Evolutionary conservation across 2,113 vertebrate species (phyloP).

Genomic region (Empidonax traillii): DNA sequence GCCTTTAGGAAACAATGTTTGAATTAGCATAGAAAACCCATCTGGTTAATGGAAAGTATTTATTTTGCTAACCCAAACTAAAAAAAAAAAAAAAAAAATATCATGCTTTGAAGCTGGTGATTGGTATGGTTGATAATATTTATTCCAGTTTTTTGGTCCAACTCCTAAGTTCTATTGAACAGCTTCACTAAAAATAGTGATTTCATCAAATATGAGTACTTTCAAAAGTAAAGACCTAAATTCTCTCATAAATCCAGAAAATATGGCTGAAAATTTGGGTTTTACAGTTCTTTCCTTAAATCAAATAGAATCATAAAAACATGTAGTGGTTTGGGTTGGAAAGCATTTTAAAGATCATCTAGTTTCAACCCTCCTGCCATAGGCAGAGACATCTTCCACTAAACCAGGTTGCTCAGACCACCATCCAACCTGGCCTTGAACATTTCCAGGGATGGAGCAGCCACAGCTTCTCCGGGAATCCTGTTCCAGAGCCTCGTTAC

Average conservation of each 20-base stretch:
- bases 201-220: background rate
- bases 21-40: background rate
- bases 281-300: background rate
- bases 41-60: background rate
- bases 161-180: background rate
- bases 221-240: background rate
- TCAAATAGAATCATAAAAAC: background rate
- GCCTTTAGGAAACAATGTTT: background rate
- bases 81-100: background rate
- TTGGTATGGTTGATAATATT: background rate
- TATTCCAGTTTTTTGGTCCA: background rate
- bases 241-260: background rate
- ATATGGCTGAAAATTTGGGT: background rate
- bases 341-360: background rate
- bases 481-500: background rate
- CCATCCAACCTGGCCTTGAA: background rate
- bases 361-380: background rate
- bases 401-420: background rate
- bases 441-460: background rate
- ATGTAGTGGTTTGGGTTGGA: background rate
- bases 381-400: background rate
- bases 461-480: background rate
- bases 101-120: background rate
- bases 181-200: background rate
- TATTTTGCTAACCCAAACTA: background rate